Conservation (phyloP, 2,888 invertebrate genomes). For the Drosophila glabriapex region DNA sequence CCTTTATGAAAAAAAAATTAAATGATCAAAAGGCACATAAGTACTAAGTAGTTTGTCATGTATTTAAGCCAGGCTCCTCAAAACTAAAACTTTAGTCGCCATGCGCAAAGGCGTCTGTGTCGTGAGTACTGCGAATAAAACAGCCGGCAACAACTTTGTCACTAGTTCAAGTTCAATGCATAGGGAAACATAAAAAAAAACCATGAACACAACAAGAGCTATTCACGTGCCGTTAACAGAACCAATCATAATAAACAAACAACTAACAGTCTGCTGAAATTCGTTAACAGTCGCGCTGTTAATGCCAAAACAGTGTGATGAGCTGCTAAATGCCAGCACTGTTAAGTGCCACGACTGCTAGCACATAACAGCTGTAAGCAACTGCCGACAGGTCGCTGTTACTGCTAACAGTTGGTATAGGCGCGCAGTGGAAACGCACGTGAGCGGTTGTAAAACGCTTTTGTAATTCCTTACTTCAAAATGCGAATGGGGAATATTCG, state of each 20-base stretch:
- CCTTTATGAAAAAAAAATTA: neutral
- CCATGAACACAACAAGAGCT: neutral
- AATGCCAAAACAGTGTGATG: neutral
- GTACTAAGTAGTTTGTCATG: neutral
- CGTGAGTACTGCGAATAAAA: conserved; percentile 11
- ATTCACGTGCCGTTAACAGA: conserved; percentile 11
- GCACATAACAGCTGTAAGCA: neutral
- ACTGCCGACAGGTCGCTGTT: conserved; percentile 5
- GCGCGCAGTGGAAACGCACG: conserved; percentile 39
- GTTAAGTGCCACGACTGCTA: neutral
- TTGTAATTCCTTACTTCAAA: neutral
- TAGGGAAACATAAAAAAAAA: conserved; percentile 28
- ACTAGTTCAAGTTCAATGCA: conserved; percentile 75
- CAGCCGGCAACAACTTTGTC: conserved; percentile 38
- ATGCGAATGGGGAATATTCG: neutral
- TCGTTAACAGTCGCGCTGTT: conserved; percentile 12
- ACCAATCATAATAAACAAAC: conserved; percentile 33
- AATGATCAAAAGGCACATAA: neutral
- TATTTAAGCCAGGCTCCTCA: neutral
- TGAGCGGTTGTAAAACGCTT: conserved; percentile 1
- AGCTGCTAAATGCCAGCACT: neutral
- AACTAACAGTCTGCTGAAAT: conserved; percentile 18
- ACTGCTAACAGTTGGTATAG: conserved; percentile 27
- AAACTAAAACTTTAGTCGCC: conserved; percentile 2
- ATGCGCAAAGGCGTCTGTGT: conserved; percentile 13